A percentile compares a stretch with the other conserved stretches of the same genome.
phyloP scores from a whole-genome alignment of 2,797 vertebrate species.

The Alauda arvensis region DNA sequence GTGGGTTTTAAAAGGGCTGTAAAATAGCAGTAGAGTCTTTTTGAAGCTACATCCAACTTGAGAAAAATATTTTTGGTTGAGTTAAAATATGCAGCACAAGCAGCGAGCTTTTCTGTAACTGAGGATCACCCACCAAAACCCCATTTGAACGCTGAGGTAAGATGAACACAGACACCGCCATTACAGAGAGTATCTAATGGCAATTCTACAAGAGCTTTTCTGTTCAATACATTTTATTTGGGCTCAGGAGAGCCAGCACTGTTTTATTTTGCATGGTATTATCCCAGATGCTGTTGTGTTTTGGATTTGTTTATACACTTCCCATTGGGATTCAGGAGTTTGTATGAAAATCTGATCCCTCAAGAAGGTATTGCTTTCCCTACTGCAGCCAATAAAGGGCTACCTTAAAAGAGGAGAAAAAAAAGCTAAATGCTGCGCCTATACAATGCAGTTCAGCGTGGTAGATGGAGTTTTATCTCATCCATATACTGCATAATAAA shows the following conservation, averaged over 20 bases:
- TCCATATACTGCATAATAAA: not conserved
- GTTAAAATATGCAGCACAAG: not conserved
- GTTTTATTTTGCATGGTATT: not conserved
- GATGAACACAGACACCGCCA: not conserved
- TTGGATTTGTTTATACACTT: not conserved
- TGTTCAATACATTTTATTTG: not conserved
- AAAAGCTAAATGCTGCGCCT: not conserved
- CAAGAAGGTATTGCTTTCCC: not conserved
- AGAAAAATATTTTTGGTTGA: not conserved
- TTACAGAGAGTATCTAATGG: not conserved
- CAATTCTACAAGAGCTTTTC: not conserved
- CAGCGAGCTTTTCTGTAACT: not conserved
- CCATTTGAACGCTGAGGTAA: not conserved
- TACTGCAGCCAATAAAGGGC: not conserved
- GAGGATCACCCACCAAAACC: not conserved
- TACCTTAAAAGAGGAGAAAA: not conserved
- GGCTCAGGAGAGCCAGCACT: not conserved
- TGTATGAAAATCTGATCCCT: not conserved
- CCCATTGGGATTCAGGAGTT: not conserved
- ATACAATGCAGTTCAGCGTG: fast-evolving
- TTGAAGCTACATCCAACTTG: not conserved
- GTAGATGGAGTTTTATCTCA: not conserved
- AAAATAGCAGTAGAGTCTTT: not conserved
- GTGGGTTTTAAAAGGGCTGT: not conserved
- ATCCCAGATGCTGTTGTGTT: not conserved